Evolutionary conservation across 2,113 vertebrate species (phyloP).

Genomic region (Steatornis caripensis): DNA sequence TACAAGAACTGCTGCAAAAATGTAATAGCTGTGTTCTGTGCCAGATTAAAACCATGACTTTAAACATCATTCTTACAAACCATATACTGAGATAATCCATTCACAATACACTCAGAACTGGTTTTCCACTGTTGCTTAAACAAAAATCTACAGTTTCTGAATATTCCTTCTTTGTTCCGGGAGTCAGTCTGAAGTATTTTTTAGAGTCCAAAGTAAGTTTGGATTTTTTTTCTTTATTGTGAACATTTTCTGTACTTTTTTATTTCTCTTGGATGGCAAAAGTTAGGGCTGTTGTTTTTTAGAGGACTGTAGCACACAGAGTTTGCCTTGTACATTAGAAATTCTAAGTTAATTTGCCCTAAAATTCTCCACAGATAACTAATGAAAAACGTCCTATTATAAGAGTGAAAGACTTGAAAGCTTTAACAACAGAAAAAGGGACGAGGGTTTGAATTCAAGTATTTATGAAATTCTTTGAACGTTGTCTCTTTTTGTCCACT

Average conservation of each 20-base stretch:
- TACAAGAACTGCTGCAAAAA: neutral
- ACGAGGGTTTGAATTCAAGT: neutral
- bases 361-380: neutral
- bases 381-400: neutral
- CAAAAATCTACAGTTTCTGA: neutral
- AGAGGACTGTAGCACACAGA: neutral
- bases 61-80: neutral
- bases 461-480: neutral
- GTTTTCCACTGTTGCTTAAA: neutral
- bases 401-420: neutral
- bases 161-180: neutral
- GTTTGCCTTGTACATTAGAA: neutral
- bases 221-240: neutral
- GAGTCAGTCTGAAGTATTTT: neutral
- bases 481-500: neutral
- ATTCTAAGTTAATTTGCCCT: neutral
- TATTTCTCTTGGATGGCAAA: neutral
- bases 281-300: neutral
- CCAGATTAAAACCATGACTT: neutral
- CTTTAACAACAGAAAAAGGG: neutral
- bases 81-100: neutral
- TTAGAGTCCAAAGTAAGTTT: neutral
- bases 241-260: neutral
- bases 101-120: neutral
- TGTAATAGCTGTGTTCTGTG: neutral